Base-by-base conservation (phyloP, 2,888 invertebrate genomes). In the Spialia ferax region DNA sequence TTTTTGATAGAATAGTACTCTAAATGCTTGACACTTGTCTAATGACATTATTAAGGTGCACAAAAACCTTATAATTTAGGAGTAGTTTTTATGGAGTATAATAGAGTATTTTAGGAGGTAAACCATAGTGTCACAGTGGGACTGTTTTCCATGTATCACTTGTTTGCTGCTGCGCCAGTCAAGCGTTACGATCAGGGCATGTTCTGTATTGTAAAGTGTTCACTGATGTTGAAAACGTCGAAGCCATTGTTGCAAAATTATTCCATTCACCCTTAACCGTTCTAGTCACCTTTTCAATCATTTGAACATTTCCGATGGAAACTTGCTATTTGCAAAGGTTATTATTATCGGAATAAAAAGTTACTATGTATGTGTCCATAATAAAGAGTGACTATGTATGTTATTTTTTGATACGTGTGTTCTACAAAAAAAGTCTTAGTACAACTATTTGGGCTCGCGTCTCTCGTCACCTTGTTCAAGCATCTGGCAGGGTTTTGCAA, bases 401-500 rank as follows among this genome's bases (percentile, higher is more conserved):
- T n/a, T n/a, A n/a, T n/a, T n/a, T n/a, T n/a, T n/a, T n/a, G n/a
- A n/a, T n/a, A n/a, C n/a, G n/a, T n/a, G n/a, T n/a, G n/a, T n/a
- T n/a, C n/a, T n/a, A n/a, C n/a, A n/a, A n/a, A n/a, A 10, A 32
- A 32, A 32, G 8, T 32, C 10, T 32, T 32, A 8, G 32, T 10
- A 13, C n/a, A 35, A 2, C 35, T 50, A 50, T 11, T 50, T 20
- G 11, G 5, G 5, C 0, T 26, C 59, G 65, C 65, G 23, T 15
- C 29, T 50, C 38, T 26, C 23, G 23, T 26, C 52, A 57, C 60
- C 42, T 20, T 71, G 71, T 48, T 59, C 68, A 68, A 72, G 65
- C 50, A 23, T 15, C 42, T 23, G 45, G 65, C 80, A 82, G 82
- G 86, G 86, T 87, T 85, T 87, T 82, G 89, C 89, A 92, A 91